Base-by-base conservation (phyloP, 2,113 vertebrate genomes). In the Prunella himalayana region DNA sequence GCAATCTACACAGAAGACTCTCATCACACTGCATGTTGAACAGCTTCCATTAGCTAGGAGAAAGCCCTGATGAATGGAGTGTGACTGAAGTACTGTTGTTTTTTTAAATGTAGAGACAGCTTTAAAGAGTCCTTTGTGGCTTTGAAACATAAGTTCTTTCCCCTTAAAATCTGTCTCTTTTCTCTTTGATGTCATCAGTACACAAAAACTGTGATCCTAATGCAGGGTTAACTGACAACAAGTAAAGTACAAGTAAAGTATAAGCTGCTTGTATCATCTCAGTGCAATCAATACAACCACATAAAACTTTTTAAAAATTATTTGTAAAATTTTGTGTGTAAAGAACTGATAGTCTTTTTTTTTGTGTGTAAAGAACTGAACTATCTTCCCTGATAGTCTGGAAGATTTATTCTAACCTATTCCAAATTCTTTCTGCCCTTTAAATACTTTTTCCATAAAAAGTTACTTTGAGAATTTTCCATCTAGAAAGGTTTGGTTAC, bases 221-320 rank as follows among this genome's bases (percentile, higher is more conserved):
- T 30, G 16, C 4, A 64, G 19, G 14, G 5, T 59, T 79, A 68
- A 82, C 4, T 51, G 53, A 54, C 27, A 90, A 42, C 5, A 47
- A n/a, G n/a, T n/a, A n/a, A 76, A 42, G 3, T 39, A 10, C 2
- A 35, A 60, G 21, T 63, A 31, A 90, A 91, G 44, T n/a, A 59
- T 30, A 68, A 71, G 2, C 6, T 51, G 8, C 20, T 8, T 51
- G 6, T 42, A 20, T 79, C 9, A 75, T 25, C 35, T 76, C 11
- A n/a, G 25, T 90, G 27, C 16, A 80, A 80, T 59, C 16, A 68
- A 33, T 56, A 27, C 3, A 15, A 41, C 2, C 3, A 7, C 13
- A 53, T 33, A 12, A 11, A 53, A 59, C 16, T 44, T 44, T 4
- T 0, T 0, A 27, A 63, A 80, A 37, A 19, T 2, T 11, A 7